Conservation (phyloP, 2,888 invertebrate species). For the Shargacucullia verbasci region DNA sequence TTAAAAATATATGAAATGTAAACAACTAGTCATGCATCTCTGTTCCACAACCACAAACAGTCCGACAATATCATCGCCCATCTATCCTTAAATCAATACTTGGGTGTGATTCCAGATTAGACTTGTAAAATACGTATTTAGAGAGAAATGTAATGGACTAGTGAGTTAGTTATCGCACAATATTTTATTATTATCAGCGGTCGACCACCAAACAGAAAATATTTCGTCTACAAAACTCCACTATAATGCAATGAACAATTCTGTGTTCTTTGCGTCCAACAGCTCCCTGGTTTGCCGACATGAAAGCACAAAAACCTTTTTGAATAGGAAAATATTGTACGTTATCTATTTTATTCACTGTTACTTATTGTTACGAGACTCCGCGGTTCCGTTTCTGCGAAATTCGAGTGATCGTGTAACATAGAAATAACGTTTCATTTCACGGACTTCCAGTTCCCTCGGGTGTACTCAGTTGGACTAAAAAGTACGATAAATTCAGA, state of each 20-base stretch:
- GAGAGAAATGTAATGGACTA: too few relatives aligned
- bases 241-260: slow-evolving; percentile 21
- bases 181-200: too few relatives aligned
- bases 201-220: too few relatives aligned
- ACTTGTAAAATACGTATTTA: too few relatives aligned
- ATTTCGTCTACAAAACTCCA: slow-evolving; percentile 29
- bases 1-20: too few relatives aligned
- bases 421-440: slow-evolving; percentile 47
- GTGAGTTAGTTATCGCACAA: too few relatives aligned
- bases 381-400: slow-evolving; percentile 23
- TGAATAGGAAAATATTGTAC: slow-evolving; percentile 13
- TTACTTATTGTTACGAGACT: slow-evolving; percentile 3
- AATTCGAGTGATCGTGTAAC: slow-evolving; percentile 39
- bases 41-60: too few relatives aligned
- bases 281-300: slow-evolving; percentile 2
- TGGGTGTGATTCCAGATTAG: too few relatives aligned
- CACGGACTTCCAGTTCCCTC: slow-evolving; percentile 45
- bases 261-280: slow-evolving; percentile 15
- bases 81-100: too few relatives aligned
- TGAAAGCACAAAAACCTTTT: slow-evolving; percentile 13
- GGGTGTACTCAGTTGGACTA: slow-evolving; percentile 29
- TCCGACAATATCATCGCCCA: too few relatives aligned
- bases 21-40: too few relatives aligned
- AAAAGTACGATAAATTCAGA: slow-evolving; percentile 40
- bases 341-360: neutral